Conservation (phyloP, 2,888 invertebrate genomes). For the Salticus scenicus region DNA sequence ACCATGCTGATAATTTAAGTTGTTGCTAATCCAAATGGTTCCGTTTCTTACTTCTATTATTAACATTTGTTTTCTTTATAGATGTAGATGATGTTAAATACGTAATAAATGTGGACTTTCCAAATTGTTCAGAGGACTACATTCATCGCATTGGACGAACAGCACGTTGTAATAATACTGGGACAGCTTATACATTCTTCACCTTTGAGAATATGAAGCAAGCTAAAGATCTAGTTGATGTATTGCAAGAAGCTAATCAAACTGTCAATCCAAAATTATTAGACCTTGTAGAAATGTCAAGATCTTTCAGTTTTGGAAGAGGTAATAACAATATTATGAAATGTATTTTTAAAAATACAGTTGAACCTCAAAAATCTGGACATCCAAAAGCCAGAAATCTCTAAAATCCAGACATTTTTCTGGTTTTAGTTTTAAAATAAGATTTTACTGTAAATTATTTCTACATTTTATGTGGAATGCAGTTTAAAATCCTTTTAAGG, state of each 20-base stretch:
- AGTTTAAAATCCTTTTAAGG: too few relatives aligned
- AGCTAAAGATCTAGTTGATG: constrained; percentile 92
- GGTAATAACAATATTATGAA: constrained; percentile 44
- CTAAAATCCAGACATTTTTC: too few relatives aligned
- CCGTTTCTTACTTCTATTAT: background rate
- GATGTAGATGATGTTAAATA: constrained; percentile 95
- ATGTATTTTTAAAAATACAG: background rate
- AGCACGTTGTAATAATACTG: constrained; percentile 92
- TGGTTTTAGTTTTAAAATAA: too few relatives aligned
- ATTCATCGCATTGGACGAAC: constrained; percentile 97
- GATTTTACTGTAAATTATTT: too few relatives aligned
- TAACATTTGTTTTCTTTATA: constrained; percentile 74
- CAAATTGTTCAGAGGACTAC: constrained; percentile 97
- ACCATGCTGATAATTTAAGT: too few relatives aligned
- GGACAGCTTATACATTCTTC: constrained; percentile 98
- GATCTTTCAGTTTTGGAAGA: constrained; percentile 51
- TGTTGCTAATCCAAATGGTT: too few relatives aligned
- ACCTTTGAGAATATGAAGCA: constrained; percentile 93
- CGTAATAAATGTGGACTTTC: constrained; percentile 98
- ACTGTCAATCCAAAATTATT: constrained; percentile 70
- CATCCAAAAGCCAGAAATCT: too few relatives aligned
- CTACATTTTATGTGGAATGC: too few relatives aligned
- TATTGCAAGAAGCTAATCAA: constrained; percentile 92
- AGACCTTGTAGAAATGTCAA: constrained; percentile 70
- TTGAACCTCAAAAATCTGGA: too few relatives aligned